Evolutionary conservation across 2,888 invertebrate genomes (phyloP).

Genomic region (Ormia ochracea): DNA sequence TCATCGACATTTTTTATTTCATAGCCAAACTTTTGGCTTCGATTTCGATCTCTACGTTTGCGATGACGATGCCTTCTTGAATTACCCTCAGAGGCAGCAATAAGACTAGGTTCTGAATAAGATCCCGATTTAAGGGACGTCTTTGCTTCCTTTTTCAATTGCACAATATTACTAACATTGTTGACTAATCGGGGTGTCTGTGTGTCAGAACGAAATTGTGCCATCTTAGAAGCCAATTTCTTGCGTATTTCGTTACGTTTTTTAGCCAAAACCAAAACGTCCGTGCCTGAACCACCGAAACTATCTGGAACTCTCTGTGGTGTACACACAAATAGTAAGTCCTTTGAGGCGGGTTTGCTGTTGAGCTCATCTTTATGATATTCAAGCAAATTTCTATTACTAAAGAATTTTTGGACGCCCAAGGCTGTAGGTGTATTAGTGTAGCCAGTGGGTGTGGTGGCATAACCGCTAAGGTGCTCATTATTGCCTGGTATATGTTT

Average conservation of each 20-base stretch:
- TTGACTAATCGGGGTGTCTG: constrained; percentile 49
- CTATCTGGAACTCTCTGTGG: constrained; percentile 73
- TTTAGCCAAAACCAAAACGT: constrained; percentile 70
- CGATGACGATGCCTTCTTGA: constrained; percentile 74
- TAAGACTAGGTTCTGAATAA: constrained; percentile 75
- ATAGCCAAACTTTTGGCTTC: constrained; percentile 82
- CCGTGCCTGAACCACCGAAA: constrained; percentile 66
- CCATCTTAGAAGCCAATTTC: constrained; percentile 67
- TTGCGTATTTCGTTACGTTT: constrained; percentile 73
- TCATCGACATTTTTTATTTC: constrained; percentile 88
- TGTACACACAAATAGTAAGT: constrained; percentile 75
- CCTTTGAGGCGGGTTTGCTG: constrained; percentile 70
- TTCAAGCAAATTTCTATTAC: constrained; percentile 74
- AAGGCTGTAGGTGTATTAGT: constrained; percentile 69
- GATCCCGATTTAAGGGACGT: constrained; percentile 71
- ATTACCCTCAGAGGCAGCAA: constrained; percentile 73
- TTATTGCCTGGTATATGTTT: constrained; percentile 56
- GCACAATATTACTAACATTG: constrained; percentile 54
- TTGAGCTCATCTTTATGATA: constrained; percentile 68
- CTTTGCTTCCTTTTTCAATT: constrained; percentile 66
- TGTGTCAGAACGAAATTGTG: constrained; percentile 47
- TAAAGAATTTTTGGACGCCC: constrained; percentile 74
- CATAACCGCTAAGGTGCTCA: constrained; percentile 72
- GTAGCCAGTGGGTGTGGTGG: constrained; percentile 73
- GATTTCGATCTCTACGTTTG: constrained; percentile 74